Percentiles rank a stretch among this genome's conserved stretches.
Evolutionary conservation across 2,888 invertebrate genomes (phyloP).

Genomic region (Gymnosoma rotundatum): DNA sequence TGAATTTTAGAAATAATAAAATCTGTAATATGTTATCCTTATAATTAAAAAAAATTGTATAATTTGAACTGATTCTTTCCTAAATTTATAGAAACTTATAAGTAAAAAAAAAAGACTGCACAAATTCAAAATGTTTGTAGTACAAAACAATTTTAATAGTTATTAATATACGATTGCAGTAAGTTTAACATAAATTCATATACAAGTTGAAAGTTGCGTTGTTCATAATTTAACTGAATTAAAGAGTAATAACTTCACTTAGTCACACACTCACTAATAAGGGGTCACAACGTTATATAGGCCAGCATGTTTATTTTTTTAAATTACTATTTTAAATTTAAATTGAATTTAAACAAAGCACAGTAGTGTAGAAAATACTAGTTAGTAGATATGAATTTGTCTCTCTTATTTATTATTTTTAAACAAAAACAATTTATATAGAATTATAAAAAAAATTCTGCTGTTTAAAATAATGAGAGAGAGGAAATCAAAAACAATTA

Average conservation of each 20-base stretch:
- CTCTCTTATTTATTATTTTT: background rate
- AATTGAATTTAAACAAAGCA: slow-evolving; percentile 45
- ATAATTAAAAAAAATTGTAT: no score
- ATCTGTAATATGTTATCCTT: no score
- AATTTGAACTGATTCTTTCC: no score
- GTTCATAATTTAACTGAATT: slow-evolving; percentile 39
- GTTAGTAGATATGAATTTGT: background rate
- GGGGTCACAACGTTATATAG: slow-evolving; percentile 66
- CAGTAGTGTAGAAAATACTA: background rate
- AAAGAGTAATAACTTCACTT: slow-evolving; percentile 34
- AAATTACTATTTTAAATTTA: slow-evolving; percentile 16
- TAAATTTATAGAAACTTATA: no score
- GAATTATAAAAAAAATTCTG: no score
- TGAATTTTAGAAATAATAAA: no score
- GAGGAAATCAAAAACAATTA: no score
- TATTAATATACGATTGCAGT: background rate
- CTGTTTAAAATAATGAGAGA: no score
- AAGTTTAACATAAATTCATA: slow-evolving; percentile 44
- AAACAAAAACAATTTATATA: background rate
- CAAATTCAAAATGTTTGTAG: no score
- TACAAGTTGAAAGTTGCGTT: slow-evolving; percentile 37
- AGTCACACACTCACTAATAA: slow-evolving; percentile 47
- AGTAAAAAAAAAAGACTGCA: no score
- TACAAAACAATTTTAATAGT: background rate
- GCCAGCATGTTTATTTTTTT: slow-evolving; percentile 30